phyloP scores from a whole-genome alignment of 2,113 vertebrate species.

The Pelodiscus sinensis region DNA sequence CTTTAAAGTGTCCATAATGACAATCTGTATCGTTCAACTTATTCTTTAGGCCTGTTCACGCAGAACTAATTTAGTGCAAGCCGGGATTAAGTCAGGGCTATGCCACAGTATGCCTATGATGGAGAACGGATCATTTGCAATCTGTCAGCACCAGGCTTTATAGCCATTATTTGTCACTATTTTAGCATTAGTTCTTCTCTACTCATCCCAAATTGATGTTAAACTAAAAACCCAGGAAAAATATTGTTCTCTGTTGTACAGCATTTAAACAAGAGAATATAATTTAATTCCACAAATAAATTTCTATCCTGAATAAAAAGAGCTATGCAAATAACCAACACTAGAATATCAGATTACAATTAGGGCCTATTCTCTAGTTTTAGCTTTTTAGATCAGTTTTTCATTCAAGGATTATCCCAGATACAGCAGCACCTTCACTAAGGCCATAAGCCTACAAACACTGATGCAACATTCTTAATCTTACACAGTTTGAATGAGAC shows the following conservation, averaged over 20 bases:
- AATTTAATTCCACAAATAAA: neutral
- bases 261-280: fast-evolving
- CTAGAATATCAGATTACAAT: fast-evolving
- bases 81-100: fast-evolving
- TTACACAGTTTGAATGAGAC: neutral
- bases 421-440: neutral
- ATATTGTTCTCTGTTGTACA: neutral
- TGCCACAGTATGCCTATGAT: neutral
- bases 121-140: neutral
- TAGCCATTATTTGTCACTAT: neutral
- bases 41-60: neutral
- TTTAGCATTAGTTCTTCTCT: neutral
- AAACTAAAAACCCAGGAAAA: neutral
- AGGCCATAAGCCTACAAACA: neutral
- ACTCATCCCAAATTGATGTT: neutral
- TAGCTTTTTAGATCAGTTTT: neutral
- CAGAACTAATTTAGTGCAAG: neutral
- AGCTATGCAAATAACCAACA: neutral
- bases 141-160: neutral
- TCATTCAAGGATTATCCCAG: neutral
- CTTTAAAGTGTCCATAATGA: neutral
- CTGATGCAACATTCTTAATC: neutral
- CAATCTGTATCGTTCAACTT: neutral
- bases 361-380: neutral
- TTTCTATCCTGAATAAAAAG: neutral